Evolutionary conservation across 2,888 invertebrate species (phyloP), one percentile per base, ranked within the genome.

Genomic region (Trisateles emortualis): DNA sequence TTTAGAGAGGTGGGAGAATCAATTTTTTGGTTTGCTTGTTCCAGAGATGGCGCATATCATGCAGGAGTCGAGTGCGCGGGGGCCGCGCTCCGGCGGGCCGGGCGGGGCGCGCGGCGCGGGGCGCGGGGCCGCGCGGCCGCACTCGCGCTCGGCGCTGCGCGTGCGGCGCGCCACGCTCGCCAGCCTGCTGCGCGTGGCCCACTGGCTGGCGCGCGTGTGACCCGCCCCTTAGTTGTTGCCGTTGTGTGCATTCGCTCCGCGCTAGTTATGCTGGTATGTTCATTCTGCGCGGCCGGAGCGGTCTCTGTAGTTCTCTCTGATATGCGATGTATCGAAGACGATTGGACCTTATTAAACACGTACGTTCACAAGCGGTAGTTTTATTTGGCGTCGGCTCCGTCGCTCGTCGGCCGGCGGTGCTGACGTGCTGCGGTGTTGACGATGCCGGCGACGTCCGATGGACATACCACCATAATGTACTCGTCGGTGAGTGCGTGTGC

Each of bases 301-400:
- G 26, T 26, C 26, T 26, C 26, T 26, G 9, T 26, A 26, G 26
- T 26, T 39, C 53, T 45, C 16, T 30, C 46, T 48, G 35, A 49
- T 17, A 26, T 26, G 32, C 30, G 22, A 55, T 89, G 87, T 90
- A 87, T 84, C 83, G 79, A 81, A 84, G 75, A 84, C 81, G 84
- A 78, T 83, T 89, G 84, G 83, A 88, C 85, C 80, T 87, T 84
- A 90, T 92, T 92, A 91, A 92, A 90, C 80, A 72, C 87, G 83
- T 90, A 83, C 83, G 83, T 86, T 87, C 86, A 84, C 81, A 83
- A 78, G 70, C 56, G 64, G 81, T 86, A 80, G 90, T 92, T 92
- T 92, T 88, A 91, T 92, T 92, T 91, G 26, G 19, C 17, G 10
- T 10, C 16, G 38, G 29, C 33, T n/a, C n/a, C 30, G 33, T 22